Conservation (phyloP, 2,113 vertebrate genomes). For the Hippopotamus amphibius region DNA sequence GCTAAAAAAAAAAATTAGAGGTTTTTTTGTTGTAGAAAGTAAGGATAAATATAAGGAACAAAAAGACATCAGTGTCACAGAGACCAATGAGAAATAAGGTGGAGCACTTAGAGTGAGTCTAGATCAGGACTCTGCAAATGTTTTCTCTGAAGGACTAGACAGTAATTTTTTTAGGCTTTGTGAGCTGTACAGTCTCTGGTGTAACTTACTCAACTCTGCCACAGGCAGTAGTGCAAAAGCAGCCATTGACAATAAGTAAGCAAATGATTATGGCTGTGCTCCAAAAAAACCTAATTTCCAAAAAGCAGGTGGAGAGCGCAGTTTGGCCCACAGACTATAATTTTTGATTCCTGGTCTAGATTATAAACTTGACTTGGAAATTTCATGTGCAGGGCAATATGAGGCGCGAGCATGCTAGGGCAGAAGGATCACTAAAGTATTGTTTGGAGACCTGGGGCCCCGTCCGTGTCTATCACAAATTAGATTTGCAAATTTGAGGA, state of each 20-base stretch:
- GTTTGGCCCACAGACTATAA: not conserved
- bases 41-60: not conserved
- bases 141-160: not conserved
- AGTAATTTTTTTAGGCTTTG: not conserved
- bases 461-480: not conserved
- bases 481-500: slow-evolving; percentile 37
- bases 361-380: not conserved
- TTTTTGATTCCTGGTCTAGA: not conserved
- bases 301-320: not conserved
- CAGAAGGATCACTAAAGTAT: not conserved
- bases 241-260: not conserved
- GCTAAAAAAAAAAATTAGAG: not conserved
- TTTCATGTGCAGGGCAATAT: not conserved
- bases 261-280: not conserved
- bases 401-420: not conserved
- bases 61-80: not conserved
- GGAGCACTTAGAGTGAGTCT: not conserved
- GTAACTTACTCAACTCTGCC: not conserved
- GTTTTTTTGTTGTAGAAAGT: not conserved
- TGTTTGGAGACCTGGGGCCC: not conserved
- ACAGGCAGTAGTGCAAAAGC: not conserved
- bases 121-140: not conserved
- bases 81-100: not conserved
- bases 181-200: not conserved
- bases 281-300: not conserved